Evolutionary conservation across 2,888 invertebrate genomes (phyloP).

Genomic region (Reticulitermes lucifugus): DNA sequence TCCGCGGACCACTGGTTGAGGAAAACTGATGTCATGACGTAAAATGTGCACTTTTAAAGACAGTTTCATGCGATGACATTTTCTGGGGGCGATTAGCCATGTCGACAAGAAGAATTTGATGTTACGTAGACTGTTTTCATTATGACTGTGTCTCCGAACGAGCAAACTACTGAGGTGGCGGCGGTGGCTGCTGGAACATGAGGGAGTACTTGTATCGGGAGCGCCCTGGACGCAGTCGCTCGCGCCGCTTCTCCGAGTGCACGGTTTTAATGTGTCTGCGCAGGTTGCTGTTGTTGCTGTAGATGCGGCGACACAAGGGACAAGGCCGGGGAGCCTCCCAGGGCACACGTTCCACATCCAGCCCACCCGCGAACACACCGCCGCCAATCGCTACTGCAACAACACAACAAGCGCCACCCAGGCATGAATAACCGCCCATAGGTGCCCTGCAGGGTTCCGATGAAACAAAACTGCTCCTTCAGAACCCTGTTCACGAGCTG

Average conservation of each 20-base stretch:
- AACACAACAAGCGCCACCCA: constrained; percentile 35
- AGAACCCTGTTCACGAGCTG: too few species aligned
- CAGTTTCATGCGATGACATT: too few species aligned
- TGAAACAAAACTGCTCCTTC: too few species aligned
- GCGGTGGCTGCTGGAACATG: constrained; percentile 10
- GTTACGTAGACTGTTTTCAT: background rate
- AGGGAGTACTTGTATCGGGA: constrained; percentile 43
- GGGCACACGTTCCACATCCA: constrained; percentile 53
- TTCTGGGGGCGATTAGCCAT: too few species aligned
- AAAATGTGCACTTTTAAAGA: too few species aligned
- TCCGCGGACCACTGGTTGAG: too few species aligned
- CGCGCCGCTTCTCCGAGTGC: constrained; percentile 42
- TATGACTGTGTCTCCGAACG: too few species aligned
- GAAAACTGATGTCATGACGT: too few species aligned
- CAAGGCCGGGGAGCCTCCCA: constrained; percentile 60
- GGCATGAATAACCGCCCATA: background rate
- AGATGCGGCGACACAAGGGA: constrained; percentile 59
- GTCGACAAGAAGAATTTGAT: too few species aligned
- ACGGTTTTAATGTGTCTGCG: constrained; percentile 56
- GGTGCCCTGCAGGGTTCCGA: too few species aligned
- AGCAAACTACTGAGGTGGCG: background rate
- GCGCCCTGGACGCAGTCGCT: constrained; percentile 29
- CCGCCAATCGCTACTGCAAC: constrained; percentile 41
- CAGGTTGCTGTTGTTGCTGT: constrained; percentile 61
- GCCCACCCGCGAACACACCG: constrained; percentile 43